phyloP scores from a whole-genome alignment of 2,888 invertebrate genomes.

The Drosophila planitibia region DNA sequence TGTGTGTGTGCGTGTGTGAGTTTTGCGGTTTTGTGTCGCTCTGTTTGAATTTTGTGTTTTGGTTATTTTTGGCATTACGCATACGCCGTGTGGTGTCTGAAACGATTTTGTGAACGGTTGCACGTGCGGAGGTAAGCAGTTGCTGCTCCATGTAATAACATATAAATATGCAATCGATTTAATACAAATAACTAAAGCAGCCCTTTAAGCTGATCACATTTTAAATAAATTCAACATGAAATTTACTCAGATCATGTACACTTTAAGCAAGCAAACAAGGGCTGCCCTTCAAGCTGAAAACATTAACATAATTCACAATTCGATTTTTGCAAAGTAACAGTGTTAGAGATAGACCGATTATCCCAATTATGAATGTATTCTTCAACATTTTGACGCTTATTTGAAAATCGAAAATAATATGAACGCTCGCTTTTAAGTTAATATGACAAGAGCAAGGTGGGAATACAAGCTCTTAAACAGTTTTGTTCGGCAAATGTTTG shows the following conservation, averaged over 20 bases:
- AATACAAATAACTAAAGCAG: slow-evolving; percentile 30
- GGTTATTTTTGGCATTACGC: slow-evolving; percentile 75
- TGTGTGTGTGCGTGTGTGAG: background rate
- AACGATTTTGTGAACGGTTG: slow-evolving; percentile 40
- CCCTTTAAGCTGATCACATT: slow-evolving; percentile 1
- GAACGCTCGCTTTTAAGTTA: background rate
- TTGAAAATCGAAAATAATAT: background rate
- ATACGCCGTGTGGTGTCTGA: slow-evolving; percentile 59
- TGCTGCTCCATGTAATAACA: slow-evolving; percentile 47
- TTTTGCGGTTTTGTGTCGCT: slow-evolving; percentile 50
- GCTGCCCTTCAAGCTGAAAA: background rate
- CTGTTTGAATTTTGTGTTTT: slow-evolving; percentile 60
- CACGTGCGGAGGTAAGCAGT: slow-evolving; percentile 3
- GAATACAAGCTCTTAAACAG: slow-evolving; percentile 8
- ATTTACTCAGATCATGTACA: too few species aligned
- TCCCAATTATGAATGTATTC: background rate
- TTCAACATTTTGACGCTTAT: background rate
- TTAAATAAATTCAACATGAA: background rate
- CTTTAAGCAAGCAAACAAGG: background rate
- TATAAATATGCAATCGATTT: slow-evolving; percentile 55
- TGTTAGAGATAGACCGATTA: background rate
- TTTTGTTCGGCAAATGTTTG: slow-evolving; percentile 10
- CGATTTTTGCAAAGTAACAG: background rate
- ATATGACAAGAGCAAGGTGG: background rate
- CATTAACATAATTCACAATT: background rate